Base-by-base conservation (phyloP, 2,888 invertebrate species). In the Chalcis sispes region DNA sequence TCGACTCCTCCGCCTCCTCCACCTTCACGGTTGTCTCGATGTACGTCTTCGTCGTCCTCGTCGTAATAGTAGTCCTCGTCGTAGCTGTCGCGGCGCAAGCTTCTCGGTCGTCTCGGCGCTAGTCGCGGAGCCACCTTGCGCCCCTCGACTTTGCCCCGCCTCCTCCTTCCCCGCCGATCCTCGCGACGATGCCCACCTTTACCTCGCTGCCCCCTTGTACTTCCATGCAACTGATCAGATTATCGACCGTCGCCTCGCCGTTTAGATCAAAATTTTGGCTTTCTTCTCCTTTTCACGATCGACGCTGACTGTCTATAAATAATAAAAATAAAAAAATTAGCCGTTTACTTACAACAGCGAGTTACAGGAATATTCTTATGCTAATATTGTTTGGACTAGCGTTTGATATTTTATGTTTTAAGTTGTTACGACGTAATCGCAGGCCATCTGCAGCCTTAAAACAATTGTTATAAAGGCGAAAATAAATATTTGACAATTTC, bases 151-250 rank as follows among this genome's bases (percentile, higher is more conserved):
- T 0, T 66, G 27, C 15, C 1, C 15, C 58, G n/a, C 46, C 46
- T 8, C 46, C 46, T 15, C 46, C 52, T 5, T 13, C 52, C 5
- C 50, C 36, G 3, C 46, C 52, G 13, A 46, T 42, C 65, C 69
- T 42, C 25, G 40, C 56, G 27, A 20, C 4, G 42, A 42, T 36
- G 42, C 20, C 54, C 20, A n/a, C 61, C 46, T 64, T 40, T 79
- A 77, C 76, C 77, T 80, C 69, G 64, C 72, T 61, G 66, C 73
- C 76, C 71, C 74, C 58, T 58, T 71, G 76, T 50, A 56, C 75
- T 79, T 79, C 79, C 75, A 76, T 76, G 75, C 75, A 72, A 65
- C 29, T 75, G 23, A 67, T 42, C 56, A 10, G 40, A 50, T 52
- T 27, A 8, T 46, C 40, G 13, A 78, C 77, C 79, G 78, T 69